Percentiles rank a stretch among this genome's conserved stretches.
Conservation (phyloP, 2,113 vertebrate species). For the Apteryx mantelli region DNA sequence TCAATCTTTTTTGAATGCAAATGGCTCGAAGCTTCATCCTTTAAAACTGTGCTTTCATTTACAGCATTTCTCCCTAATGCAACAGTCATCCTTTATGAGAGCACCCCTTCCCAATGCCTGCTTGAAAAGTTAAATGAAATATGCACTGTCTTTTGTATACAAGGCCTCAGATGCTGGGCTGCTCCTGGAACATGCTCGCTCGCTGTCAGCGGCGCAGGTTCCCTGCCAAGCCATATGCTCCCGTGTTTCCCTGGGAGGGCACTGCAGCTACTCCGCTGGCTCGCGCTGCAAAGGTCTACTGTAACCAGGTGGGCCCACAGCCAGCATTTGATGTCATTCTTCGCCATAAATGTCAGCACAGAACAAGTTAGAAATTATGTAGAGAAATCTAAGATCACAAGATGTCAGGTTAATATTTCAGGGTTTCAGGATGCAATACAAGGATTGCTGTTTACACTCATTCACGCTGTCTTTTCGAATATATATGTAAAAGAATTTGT, state of each 20-base stretch:
- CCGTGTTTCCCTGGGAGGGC: neutral
- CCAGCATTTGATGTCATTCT: neutral
- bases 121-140: neutral
- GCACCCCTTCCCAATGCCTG: neutral
- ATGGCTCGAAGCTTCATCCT: neutral
- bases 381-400: neutral
- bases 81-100: neutral
- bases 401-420: neutral
- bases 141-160: neutral
- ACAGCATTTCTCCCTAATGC: neutral
- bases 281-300: fast-evolving
- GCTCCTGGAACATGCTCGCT: neutral
- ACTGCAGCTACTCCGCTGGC: neutral
- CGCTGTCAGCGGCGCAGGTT: neutral
- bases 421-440: neutral
- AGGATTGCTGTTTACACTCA: neutral
- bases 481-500: fast-evolving
- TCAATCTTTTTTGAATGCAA: neutral
- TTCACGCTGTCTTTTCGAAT: neutral
- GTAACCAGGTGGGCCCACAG: neutral
- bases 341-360: neutral
- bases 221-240: slow-evolving; percentile 27
- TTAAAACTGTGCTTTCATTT: neutral
- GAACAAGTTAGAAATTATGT: neutral
- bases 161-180: neutral